Evolutionary conservation across 2,888 invertebrate species (phyloP), one percentile per base, ranked within the genome.

Genomic region (Holacanthella duospinosa): DNA sequence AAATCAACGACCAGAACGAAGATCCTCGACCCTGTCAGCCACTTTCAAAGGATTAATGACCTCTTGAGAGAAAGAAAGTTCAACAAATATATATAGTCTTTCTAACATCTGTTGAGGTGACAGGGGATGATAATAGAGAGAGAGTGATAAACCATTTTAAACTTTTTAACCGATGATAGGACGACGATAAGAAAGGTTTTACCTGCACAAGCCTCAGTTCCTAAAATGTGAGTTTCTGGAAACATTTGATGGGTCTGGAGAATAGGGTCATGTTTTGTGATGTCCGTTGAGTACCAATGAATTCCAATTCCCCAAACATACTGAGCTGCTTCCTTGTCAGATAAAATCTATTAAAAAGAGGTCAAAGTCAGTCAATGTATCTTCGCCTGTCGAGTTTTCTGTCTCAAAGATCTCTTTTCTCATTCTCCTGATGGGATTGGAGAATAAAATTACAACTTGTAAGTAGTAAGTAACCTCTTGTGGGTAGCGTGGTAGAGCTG

Each of bases 161-260:
- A n/a, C n/a, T n/a, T n/a, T n/a, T n/a, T n/a, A n/a, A n/a, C n/a
- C n/a, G n/a, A n/a, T n/a, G n/a, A n/a, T n/a, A n/a, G n/a, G n/a
- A n/a, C n/a, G n/a, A n/a, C n/a, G n/a, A n/a, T n/a, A n/a, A n/a
- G n/a, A n/a, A n/a, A n/a, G n/a, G n/a, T n/a, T n/a, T 44, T 76
- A 80, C 86, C 86, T 75, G 81, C 80, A 74, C 87, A 87, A 16
- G 91, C 88, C 78, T 93, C 93, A 0, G 92, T 90, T 24, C 85
- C 83, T 2, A 93, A 75, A 6, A 91, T 77, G 64, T 89, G 84
- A 75, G 87, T 86, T 63, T 83, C 79, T 0, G 87, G 86, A 75
- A 82, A 83, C 53, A 77, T 75, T 0, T 79, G 66, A 68, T 85
- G 85, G 0, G 87, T 80, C 29, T 74, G 65, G 19, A 82, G 80